Evolutionary conservation across 2,113 vertebrate species (phyloP).

Genomic region (Bubo blakistoni): DNA sequence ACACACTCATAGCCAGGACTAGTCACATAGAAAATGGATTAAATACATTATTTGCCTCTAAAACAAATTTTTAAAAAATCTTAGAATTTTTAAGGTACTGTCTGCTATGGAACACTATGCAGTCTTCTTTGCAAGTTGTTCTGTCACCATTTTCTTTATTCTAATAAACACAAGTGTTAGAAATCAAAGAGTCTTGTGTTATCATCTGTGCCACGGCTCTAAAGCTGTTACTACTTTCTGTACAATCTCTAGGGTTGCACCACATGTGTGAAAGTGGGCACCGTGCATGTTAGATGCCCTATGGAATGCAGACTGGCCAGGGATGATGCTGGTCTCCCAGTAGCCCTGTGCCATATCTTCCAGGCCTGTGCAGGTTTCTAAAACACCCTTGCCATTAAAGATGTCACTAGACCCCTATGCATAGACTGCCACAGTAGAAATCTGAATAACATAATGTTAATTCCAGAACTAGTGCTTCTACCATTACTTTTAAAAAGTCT

Average conservation of each 20-base stretch:
- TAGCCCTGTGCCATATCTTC: background rate
- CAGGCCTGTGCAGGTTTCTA: background rate
- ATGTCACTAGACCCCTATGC: background rate
- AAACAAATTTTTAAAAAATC: background rate
- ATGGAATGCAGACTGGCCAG: background rate
- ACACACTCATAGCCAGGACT: background rate
- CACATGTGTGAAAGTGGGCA: background rate
- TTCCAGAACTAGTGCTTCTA: background rate
- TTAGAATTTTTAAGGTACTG: background rate
- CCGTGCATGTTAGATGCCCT: accelerated
- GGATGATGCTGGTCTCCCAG: background rate
- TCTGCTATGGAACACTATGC: background rate
- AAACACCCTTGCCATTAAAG: background rate
- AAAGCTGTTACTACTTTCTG: background rate
- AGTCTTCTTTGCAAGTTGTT: background rate
- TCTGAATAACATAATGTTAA: background rate
- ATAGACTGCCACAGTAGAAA: background rate
- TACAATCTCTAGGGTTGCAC: background rate
- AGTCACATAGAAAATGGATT: background rate
- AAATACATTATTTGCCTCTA: background rate
- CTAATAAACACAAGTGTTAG: background rate
- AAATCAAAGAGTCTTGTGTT: background rate
- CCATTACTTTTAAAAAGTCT: background rate
- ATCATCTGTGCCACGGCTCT: background rate
- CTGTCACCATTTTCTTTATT: background rate